These are phyloP conservation scores for Copidosoma aretas DNA, from an alignment of 2,888 invertebrate species.

Conservation along the genomic window DNA sequence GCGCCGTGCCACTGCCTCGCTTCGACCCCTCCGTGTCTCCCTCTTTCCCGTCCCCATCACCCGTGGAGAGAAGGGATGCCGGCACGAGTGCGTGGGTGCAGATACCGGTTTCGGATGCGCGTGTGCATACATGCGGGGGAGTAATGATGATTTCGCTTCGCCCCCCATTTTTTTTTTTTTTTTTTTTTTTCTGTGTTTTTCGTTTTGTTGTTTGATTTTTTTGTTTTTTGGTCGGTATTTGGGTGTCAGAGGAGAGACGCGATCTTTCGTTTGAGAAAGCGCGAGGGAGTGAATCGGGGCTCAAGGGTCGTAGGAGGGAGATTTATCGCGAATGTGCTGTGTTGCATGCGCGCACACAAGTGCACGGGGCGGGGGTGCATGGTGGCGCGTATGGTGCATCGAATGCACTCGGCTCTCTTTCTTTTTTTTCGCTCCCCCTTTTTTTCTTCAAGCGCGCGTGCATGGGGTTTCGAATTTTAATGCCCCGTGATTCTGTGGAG, in stretches of 20 bases:
- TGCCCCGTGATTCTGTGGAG: constrained; percentile 5
- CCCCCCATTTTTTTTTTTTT: constrained; percentile 8
- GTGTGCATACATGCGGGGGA: constrained; percentile 3
- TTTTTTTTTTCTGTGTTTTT: not conserved
- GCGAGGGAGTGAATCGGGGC: too few species aligned
- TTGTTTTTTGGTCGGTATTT: not conserved
- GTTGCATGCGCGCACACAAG: too few species aligned
- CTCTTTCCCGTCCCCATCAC: not conserved
- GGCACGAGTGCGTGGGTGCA: not conserved
- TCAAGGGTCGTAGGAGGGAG: too few species aligned
- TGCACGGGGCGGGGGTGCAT: too few species aligned
- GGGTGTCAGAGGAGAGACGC: too few species aligned
- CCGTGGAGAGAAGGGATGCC: not conserved
- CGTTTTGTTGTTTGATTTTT: not conserved
- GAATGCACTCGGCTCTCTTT: not conserved
- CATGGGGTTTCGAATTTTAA: constrained; percentile 25
- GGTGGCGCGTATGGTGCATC: not conserved
- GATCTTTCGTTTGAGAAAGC: too few species aligned
- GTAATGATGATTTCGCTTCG: constrained; percentile 33
- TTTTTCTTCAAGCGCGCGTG: not conserved
- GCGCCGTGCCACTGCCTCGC: not conserved
- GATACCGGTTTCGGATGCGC: not conserved
- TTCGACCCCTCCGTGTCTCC: not conserved
- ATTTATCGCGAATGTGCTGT: too few species aligned
- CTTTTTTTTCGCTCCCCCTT: not conserved